These are phyloP conservation scores for Rhodeus uyekii DNA, from an alignment of 2,797 vertebrate species.

Conservation along the genomic window DNA sequence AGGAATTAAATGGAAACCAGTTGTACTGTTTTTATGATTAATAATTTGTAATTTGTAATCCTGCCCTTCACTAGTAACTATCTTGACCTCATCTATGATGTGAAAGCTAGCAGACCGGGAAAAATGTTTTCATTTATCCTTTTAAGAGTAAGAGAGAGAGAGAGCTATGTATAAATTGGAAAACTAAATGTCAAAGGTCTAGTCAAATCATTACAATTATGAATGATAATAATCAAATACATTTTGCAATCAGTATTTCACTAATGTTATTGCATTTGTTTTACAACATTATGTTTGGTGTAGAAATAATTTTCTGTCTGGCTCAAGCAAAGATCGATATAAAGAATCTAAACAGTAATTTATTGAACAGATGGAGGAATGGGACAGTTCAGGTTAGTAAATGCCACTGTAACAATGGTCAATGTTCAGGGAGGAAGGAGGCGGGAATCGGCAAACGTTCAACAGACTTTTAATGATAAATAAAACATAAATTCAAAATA, in stretches of 20 bases:
- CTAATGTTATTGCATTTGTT: not conserved
- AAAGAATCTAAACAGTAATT: not conserved
- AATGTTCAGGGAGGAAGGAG: no score
- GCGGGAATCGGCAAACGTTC: no score
- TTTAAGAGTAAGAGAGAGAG: not conserved
- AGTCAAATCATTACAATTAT: not conserved
- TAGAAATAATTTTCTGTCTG: not conserved
- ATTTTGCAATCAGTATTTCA: not conserved
- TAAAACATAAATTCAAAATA: no score
- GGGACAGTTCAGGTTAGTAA: not conserved
- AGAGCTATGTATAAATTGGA: not conserved
- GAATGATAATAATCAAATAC: not conserved
- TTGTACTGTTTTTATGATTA: not conserved
- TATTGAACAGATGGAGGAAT: not conserved
- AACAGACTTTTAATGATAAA: no score
- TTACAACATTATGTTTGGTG: not conserved
- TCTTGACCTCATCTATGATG: not conserved
- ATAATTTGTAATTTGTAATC: not conserved
- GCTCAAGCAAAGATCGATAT: not conserved
- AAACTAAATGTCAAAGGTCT: constrained; percentile 1
- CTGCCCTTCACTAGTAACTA: not conserved
- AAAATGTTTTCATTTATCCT: not conserved
- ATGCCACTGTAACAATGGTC: no score
- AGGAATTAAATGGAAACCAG: not conserved
- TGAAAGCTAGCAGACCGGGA: not conserved